phyloP scores from a whole-genome alignment of 2,113 vertebrate genomes.

The Neogale vison region DNA sequence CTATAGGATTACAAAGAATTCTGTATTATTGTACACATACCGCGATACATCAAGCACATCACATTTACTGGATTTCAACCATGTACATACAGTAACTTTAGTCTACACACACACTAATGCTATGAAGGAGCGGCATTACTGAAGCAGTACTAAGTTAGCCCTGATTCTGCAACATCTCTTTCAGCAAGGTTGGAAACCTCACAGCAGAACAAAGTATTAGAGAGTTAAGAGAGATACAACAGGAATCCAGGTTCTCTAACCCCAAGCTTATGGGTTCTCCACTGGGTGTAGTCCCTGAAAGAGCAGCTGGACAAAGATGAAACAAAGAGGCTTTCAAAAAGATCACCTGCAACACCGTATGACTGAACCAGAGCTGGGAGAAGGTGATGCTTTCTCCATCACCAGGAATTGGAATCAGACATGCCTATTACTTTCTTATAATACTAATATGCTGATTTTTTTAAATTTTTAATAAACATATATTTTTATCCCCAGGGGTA shows the following conservation, averaged over 20 bases:
- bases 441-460: conserved; percentile 2
- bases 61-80: conserved; percentile 21
- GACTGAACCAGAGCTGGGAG: background rate
- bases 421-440: background rate
- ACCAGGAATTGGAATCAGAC: conserved; percentile 1
- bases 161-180: background rate
- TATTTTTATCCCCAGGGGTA: no score
- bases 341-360: background rate
- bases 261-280: background rate
- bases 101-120: background rate
- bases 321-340: background rate
- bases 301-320: background rate
- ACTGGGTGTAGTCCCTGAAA: background rate
- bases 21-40: conserved; percentile 21
- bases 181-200: background rate
- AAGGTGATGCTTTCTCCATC: conserved; percentile 3
- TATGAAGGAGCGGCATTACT: background rate
- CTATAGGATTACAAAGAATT: conserved; percentile 28
- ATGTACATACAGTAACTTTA: background rate
- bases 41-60: background rate
- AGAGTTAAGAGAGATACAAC: background rate
- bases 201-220: background rate
- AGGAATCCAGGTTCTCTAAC: background rate
- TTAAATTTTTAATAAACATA: no score
- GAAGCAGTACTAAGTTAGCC: conserved; percentile 19